A percentile compares a stretch with the other conserved stretches of the same genome.
phyloP scores from a whole-genome alignment of 2,113 vertebrate genomes.

The Abramis brama region DNA sequence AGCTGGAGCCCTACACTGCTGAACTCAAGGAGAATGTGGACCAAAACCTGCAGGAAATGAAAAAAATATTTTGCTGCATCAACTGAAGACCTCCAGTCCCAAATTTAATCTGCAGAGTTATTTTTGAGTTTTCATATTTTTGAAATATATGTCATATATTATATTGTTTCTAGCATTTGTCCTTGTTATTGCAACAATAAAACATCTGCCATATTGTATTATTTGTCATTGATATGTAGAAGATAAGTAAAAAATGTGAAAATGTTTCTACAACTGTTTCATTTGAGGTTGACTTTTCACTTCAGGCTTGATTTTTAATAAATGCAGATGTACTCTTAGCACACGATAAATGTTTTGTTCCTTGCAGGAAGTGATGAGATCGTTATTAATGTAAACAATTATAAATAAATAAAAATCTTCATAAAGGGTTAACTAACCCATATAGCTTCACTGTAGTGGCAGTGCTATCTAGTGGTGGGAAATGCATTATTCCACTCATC shows the following conservation, averaged over 20 bases:
- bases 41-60: slow-evolving; percentile 67
- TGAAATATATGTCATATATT: neutral
- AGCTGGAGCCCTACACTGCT: slow-evolving; percentile 60
- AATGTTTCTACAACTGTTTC: neutral
- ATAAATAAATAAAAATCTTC: neutral
- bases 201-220: neutral
- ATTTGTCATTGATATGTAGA: neutral
- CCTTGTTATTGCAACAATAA: slow-evolving; percentile 46
- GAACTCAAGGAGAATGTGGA: slow-evolving; percentile 66
- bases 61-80: slow-evolving; percentile 67
- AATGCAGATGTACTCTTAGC: neutral
- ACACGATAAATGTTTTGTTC: neutral
- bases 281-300: neutral
- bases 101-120: slow-evolving; percentile 40
- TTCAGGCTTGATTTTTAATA: neutral
- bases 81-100: slow-evolving; percentile 61
- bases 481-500: neutral
- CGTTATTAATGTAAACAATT: neutral
- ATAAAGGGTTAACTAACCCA: neutral
- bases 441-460: neutral
- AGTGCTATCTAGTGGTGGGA: neutral
- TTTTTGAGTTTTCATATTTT: neutral
- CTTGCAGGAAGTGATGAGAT: neutral
- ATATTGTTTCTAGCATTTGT: neutral
- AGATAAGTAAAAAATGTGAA: too few species aligned